Evolutionary conservation across 2,113 vertebrate species (phyloP).

Genomic region (Hemiprocne comata): DNA sequence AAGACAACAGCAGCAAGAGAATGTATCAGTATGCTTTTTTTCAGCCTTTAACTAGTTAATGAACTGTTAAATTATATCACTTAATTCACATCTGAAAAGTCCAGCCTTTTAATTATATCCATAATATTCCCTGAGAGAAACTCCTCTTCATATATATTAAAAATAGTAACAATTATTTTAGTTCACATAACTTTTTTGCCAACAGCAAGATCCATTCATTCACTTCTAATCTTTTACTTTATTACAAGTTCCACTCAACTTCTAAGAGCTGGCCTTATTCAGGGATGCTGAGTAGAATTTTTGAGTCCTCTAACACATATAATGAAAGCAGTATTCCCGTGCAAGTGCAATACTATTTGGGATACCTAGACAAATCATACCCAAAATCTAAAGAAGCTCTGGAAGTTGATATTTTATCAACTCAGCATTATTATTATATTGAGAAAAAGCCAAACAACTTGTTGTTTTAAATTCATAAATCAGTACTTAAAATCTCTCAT

Average conservation of each 20-base stretch:
- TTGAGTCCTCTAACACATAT: not conserved
- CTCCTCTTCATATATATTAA: not conserved
- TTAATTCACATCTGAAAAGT: not conserved
- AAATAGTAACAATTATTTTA: not conserved
- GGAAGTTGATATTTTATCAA: not conserved
- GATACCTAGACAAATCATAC: not conserved
- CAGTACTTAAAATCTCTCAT: not conserved
- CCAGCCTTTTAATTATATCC: not conserved
- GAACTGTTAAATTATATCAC: not conserved
- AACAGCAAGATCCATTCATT: not conserved
- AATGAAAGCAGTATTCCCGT: not conserved
- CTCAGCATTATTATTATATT: not conserved
- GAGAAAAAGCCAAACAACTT: rapidly evolving
- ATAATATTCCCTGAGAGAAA: not conserved
- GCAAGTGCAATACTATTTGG: not conserved
- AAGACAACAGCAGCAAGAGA: not conserved
- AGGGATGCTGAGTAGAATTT: not conserved
- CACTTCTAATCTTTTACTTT: not conserved
- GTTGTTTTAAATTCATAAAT: not conserved
- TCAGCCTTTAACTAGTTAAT: not conserved
- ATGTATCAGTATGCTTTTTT: not conserved
- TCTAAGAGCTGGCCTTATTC: not conserved
- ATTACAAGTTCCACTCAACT: rapidly evolving
- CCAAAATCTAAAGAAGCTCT: not conserved
- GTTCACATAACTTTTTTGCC: not conserved